Evolutionary conservation across 1,140 invertebrate species (phyloP).

Genomic region (Aphis craccivora): DNA sequence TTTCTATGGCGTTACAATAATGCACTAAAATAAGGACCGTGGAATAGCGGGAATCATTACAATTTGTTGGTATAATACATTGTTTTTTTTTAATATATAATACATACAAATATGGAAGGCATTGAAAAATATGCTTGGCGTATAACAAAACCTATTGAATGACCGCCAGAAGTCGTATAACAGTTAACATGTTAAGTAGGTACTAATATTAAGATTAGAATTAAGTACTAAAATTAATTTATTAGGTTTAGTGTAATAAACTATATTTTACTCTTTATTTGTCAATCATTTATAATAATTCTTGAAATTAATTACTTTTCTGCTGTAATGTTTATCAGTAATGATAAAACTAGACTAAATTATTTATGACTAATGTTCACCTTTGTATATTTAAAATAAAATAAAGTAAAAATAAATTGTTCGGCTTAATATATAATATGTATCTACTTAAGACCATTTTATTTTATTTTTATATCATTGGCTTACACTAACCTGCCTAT

Average conservation of each 20-base stretch:
- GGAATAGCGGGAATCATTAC: no score
- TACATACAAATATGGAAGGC: no score
- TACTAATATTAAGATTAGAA: constrained; percentile 15
- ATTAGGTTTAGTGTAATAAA: background rate
- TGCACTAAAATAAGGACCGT: no score
- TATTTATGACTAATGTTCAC: background rate
- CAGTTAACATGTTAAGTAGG: background rate
- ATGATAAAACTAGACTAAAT: constrained; percentile 20
- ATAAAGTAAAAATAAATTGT: background rate
- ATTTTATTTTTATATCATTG: background rate
- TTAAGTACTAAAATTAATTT: background rate
- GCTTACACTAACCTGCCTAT: background rate
- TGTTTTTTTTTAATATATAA: no score
- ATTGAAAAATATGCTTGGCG: no score
- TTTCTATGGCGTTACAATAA: no score
- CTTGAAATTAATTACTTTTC: background rate
- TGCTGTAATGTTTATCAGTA: background rate
- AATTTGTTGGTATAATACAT: no score
- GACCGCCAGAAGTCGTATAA: no score
- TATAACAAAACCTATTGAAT: no score
- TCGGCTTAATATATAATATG: background rate
- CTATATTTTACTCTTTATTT: background rate
- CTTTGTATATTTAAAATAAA: background rate
- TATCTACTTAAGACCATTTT: no score
- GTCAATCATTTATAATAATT: constrained; percentile 24